Conservation (phyloP, 2,113 vertebrate species). For the Callipepla californica region DNA sequence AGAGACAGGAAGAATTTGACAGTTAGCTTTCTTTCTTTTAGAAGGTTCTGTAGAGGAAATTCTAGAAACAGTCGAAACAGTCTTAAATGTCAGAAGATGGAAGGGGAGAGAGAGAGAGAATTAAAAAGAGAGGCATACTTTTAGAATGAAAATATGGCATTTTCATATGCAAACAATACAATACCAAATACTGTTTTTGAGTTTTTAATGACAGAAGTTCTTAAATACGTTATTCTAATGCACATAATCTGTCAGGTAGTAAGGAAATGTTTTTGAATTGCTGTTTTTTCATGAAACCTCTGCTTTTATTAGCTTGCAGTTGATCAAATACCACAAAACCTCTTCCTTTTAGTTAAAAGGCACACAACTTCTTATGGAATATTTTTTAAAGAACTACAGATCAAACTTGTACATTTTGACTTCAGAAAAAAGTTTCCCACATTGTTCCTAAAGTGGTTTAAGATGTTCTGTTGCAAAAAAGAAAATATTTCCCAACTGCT, state of each 20-base stretch:
- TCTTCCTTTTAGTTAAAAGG: conserved; percentile 61
- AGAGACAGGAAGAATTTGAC: background rate
- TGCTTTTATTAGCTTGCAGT: conserved; percentile 54
- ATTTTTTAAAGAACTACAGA: conserved; percentile 20
- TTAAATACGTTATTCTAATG: background rate
- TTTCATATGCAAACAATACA: background rate
- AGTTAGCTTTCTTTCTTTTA: conserved; percentile 3
- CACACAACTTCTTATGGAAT: conserved; percentile 22
- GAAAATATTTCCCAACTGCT: background rate
- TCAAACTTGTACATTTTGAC: conserved; percentile 34
- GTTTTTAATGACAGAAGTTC: conserved; percentile 52
- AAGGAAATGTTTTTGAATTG: conserved; percentile 2
- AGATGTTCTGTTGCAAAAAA: background rate
- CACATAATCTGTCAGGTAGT: conserved; percentile 13
- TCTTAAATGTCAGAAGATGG: background rate
- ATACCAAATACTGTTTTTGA: conserved; percentile 15
- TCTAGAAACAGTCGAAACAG: conserved; percentile 62
- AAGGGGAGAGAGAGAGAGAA: background rate
- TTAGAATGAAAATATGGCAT: background rate
- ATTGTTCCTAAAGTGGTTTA: conserved; percentile 7
- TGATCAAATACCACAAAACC: conserved; percentile 55
- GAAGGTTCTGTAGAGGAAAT: background rate
- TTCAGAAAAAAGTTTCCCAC: background rate
- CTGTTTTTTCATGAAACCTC: conserved; percentile 36
- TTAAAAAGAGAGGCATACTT: background rate